Base-by-base conservation (phyloP, 2,113 vertebrate genomes). In the Lipophrys pholis region DNA sequence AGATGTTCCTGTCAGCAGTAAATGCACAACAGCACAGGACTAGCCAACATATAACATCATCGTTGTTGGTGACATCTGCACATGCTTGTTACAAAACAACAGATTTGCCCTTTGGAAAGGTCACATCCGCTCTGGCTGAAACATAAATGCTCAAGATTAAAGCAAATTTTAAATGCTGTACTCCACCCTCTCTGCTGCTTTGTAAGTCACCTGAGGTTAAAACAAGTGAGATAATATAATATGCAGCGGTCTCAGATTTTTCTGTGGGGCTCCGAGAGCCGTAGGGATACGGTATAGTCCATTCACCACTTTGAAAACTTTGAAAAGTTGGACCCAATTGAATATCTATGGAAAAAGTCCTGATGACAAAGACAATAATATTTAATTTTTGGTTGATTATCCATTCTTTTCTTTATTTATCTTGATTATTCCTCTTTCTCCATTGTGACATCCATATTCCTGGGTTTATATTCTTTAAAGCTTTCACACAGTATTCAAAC, bases 1-100 rank as follows among this genome's bases (percentile, higher is more conserved):
- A 80, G 73, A 80, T 84, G 62, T 76, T 83, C 39, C 17, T 40
- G 50, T 7, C 65, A 46, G 50, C 39, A n/a, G 43, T 53, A 35
- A 62, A 63, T 5, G 42, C 54, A 68, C 50, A 42, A 40, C 66
- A 74, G 15, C 53, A 56, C 38, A 70, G 70, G 5, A 45, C 39
- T 14, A 8, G 50, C 51, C 46, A 45, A 59, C 49, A 35, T 11
- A 61, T 59, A 35, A 75, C 43, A 62, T 65, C 43, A 61, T 64
- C 16, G 6, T 42, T 12, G 2, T 15, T 54, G 41, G 49, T 12
- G 39, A 30, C 70, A 68, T 77, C 45, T 54, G 60, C 16, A 76
- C 55, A 55, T 9, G 49, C 63, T 17, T 65, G 50, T 73, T 65
- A 45, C 50, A 48, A 66, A 77, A 60, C n/a, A 65, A 61, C 63